phyloP scores from a whole-genome alignment of 2,797 vertebrate genomes.

The Centroberyx gerrardi region DNA sequence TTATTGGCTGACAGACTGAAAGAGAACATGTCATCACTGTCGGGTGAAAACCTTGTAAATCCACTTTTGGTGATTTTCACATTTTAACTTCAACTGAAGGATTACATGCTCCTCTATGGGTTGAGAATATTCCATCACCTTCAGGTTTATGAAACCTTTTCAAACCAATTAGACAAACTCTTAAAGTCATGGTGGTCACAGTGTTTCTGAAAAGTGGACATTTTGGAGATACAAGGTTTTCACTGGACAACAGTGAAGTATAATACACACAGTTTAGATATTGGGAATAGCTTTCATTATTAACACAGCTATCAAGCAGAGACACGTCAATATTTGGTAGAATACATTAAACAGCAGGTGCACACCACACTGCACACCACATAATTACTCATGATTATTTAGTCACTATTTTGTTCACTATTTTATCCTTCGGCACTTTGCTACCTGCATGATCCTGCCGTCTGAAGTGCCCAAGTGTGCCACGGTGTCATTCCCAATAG shows the following conservation, averaged over 20 bases:
- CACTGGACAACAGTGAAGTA: background rate
- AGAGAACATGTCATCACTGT: too few relatives aligned
- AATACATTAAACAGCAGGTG: background rate
- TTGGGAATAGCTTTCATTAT: background rate
- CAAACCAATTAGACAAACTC: too few relatives aligned
- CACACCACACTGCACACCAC: background rate
- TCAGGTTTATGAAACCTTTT: too few relatives aligned
- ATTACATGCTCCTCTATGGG: too few relatives aligned
- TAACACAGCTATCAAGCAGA: background rate
- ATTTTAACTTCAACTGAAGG: too few relatives aligned
- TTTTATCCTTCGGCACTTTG: background rate
- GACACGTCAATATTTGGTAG: background rate
- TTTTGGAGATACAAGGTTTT: too few relatives aligned
- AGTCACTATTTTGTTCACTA: background rate
- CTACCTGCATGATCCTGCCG: slow-evolving; percentile 93
- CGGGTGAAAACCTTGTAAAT: too few relatives aligned
- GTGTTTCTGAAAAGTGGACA: too few relatives aligned
- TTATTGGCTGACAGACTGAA: background rate
- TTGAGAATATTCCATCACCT: too few relatives aligned
- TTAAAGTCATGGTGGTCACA: too few relatives aligned
- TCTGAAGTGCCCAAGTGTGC: slow-evolving; percentile 93
- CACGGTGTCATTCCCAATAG: slow-evolving; percentile 86
- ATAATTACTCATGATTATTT: background rate
- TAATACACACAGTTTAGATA: background rate
- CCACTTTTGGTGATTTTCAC: too few relatives aligned